Percentiles rank a stretch among this genome's conserved stretches.
Conservation (phyloP, 2,888 invertebrate genomes). For the Deilephila porcellus region DNA sequence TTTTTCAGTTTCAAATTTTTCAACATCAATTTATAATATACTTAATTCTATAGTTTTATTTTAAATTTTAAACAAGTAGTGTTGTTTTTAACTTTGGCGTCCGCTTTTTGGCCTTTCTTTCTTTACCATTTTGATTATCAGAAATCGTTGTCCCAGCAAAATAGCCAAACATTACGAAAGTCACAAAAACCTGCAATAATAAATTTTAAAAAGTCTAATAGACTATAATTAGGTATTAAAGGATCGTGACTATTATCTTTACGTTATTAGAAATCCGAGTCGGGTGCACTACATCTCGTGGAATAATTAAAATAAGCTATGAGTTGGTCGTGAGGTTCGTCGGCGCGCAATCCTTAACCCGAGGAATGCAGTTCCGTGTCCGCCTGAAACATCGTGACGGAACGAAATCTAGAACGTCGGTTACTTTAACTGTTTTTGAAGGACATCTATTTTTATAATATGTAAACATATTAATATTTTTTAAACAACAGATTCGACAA, state of each 20-base stretch:
- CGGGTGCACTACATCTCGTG: not conserved
- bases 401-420: not conserved
- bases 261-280: not conserved
- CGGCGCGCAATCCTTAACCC: slow-evolving; percentile 5
- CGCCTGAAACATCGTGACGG: slow-evolving; percentile 1
- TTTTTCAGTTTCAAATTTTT: too few relatives aligned
- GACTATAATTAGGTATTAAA: not conserved
- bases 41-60: too few relatives aligned
- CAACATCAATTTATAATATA: too few relatives aligned
- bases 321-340: slow-evolving; percentile 6
- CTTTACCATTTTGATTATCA: too few relatives aligned
- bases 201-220: not conserved
- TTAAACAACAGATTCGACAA: not conserved
- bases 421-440: not conserved
- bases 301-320: not conserved
- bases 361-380: slow-evolving; percentile 11
- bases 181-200: not conserved
- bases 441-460: not conserved
- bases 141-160: too few relatives aligned
- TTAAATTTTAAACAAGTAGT: too few relatives aligned
- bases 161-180: not conserved
- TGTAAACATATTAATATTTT: not conserved
- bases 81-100: too few relatives aligned
- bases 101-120: too few relatives aligned
- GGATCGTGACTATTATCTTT: not conserved